phyloP scores from a whole-genome alignment of 2,888 invertebrate species.

The Urechis unicinctus region DNA sequence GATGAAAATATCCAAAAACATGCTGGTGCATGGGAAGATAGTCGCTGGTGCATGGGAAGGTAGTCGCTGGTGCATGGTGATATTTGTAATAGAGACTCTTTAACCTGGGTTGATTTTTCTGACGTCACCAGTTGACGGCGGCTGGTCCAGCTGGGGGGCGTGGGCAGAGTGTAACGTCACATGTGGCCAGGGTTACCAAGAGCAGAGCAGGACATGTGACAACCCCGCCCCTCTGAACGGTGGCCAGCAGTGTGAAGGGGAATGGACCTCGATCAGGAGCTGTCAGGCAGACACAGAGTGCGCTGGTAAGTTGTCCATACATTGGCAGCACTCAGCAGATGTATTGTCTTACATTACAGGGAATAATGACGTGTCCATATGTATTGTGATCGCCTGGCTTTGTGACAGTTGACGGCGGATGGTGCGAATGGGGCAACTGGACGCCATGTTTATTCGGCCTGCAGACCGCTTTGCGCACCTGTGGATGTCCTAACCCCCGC shows the following conservation, averaged over 20 bases:
- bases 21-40: too few species aligned
- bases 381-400: too few species aligned
- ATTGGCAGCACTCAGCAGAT: too few species aligned
- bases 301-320: neutral
- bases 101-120: too few species aligned
- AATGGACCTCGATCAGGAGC: neutral
- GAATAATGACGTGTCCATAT: too few species aligned
- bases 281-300: neutral
- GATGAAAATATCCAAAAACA: too few species aligned
- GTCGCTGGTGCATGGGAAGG: too few species aligned
- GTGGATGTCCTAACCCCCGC: constrained; percentile 7
- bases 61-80: too few species aligned
- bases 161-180: neutral
- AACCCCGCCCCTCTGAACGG: neutral
- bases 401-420: constrained; percentile 13
- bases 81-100: too few species aligned
- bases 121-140: neutral
- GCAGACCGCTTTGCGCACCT: constrained; percentile 2
- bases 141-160: neutral
- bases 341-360: too few species aligned
- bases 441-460: constrained; percentile 1
- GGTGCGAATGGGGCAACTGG: constrained; percentile 9
- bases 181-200: neutral
- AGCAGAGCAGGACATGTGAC: neutral
- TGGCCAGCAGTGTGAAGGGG: neutral